Evolutionary conservation across 1,140 invertebrate species (phyloP).

Genomic region (Zaprionus ghesquierei): DNA sequence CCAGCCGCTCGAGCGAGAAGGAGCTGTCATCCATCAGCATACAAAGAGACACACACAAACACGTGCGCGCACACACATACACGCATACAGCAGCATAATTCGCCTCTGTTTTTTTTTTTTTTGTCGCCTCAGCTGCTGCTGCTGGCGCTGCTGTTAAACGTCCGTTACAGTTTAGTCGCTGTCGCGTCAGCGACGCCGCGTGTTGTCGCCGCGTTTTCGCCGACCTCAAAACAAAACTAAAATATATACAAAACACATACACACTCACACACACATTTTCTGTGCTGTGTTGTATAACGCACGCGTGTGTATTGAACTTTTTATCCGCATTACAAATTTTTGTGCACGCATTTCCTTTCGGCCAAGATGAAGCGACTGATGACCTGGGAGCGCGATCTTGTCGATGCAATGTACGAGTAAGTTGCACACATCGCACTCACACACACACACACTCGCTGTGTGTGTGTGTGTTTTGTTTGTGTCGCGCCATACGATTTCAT

Average conservation of each 20-base stretch:
- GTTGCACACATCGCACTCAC: conserved; percentile 39
- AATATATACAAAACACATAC: conserved; percentile 29
- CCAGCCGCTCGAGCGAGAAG: conserved; percentile 44
- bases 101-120: conserved; percentile 32
- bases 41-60: background rate
- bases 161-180: conserved; percentile 63
- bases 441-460: conserved; percentile 16
- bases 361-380: conserved; percentile 77
- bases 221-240: conserved; percentile 45
- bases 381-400: conserved; percentile 81
- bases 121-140: conserved; percentile 37
- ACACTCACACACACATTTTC: background rate
- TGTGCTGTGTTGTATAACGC: conserved; percentile 50
- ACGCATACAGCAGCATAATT: conserved; percentile 23
- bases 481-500: conserved; percentile 58
- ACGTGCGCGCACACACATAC: background rate
- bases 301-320: conserved; percentile 50
- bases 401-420: conserved; percentile 82
- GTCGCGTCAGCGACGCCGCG: conserved; percentile 50
- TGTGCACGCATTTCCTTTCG: conserved; percentile 52
- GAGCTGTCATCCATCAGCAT: conserved; percentile 33
- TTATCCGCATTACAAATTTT: conserved; percentile 23
- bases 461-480: conserved; percentile 17
- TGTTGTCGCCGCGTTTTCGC: conserved; percentile 55
- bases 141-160: conserved; percentile 19